Conservation (phyloP, 2,113 vertebrate genomes). For the Mystacornis crossleyi region DNA sequence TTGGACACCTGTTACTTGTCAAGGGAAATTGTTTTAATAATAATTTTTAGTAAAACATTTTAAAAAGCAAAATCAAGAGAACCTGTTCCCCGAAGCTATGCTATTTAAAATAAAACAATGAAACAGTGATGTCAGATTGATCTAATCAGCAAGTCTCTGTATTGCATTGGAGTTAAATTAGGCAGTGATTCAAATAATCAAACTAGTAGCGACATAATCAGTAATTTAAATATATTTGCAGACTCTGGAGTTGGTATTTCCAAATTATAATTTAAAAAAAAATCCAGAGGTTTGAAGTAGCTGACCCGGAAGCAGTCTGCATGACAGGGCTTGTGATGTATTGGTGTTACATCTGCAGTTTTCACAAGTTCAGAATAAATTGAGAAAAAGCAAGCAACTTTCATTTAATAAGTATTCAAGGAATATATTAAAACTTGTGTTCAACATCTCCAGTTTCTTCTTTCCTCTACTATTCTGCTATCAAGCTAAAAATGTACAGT, state of each 20-base stretch:
- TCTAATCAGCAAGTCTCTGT: background rate
- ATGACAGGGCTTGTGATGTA: background rate
- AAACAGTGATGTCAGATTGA: background rate
- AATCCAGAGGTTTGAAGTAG: background rate
- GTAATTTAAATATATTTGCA: background rate
- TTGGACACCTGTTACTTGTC: background rate
- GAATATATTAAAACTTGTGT: background rate
- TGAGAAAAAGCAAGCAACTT: background rate
- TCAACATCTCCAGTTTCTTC: background rate
- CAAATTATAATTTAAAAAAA: background rate
- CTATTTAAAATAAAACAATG: background rate
- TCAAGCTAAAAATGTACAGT: background rate
- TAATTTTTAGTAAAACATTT: background rate
- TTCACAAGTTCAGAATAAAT: background rate
- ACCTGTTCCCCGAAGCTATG: background rate
- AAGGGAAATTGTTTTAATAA: background rate
- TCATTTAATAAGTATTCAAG: background rate
- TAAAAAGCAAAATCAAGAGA: background rate
- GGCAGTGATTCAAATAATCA: background rate
- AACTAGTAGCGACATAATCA: background rate
- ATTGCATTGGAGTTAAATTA: background rate
- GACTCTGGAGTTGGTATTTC: background rate
- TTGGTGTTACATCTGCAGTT: background rate
- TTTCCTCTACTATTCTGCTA: background rate
- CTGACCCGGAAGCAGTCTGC: background rate